A percentile compares a stretch with the other conserved stretches of the same genome.
phyloP scores from a whole-genome alignment of 2,113 vertebrate genomes.

The Phasianus colchicus region DNA sequence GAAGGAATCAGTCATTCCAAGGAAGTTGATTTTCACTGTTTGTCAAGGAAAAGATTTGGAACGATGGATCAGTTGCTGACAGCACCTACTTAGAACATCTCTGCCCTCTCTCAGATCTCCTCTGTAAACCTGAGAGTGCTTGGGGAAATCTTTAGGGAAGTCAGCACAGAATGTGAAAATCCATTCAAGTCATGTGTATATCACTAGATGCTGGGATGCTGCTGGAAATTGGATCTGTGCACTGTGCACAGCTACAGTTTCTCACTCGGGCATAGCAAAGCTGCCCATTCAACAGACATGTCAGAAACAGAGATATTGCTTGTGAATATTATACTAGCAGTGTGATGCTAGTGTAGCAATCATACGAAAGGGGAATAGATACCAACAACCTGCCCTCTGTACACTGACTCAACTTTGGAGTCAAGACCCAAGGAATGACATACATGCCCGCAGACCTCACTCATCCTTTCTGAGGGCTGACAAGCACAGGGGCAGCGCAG shows the following conservation, averaged over 20 bases:
- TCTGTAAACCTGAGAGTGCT: neutral
- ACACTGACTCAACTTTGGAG: fast-evolving
- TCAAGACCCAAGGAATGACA: neutral
- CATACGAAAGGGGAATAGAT: neutral
- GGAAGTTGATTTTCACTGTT: neutral
- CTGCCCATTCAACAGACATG: neutral
- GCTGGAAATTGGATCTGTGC: neutral
- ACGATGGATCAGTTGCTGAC: neutral
- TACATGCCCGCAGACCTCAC: neutral
- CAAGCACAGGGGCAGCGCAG: fast-evolving
- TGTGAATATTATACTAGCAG: fast-evolving
- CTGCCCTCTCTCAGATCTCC: neutral
- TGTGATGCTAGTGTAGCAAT: neutral
- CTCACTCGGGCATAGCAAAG: neutral
- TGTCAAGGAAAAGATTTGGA: neutral
- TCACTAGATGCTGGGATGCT: neutral
- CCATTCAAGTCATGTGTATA: neutral
- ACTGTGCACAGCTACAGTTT: neutral
- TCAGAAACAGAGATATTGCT: neutral
- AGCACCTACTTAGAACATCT: neutral
- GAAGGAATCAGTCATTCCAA: neutral
- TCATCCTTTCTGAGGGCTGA: neutral
- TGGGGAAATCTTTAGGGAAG: neutral
- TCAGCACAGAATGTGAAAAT: neutral
- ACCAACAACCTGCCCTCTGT: neutral